Percentiles rank a stretch among this genome's conserved stretches.
phyloP scores from a whole-genome alignment of 2,113 vertebrate genomes.

The Archocentrus centrarchus region DNA sequence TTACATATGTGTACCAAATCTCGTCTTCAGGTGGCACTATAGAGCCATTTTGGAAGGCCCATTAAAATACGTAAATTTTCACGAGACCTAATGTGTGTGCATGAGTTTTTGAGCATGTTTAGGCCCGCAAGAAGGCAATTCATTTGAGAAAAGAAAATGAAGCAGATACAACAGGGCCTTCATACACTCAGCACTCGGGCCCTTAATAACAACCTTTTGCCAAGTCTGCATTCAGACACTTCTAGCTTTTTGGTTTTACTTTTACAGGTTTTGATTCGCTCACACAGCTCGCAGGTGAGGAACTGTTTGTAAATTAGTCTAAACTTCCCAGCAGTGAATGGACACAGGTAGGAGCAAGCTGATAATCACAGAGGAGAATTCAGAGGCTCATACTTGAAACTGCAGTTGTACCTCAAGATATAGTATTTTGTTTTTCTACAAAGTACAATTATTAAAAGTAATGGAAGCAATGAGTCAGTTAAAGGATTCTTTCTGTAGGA shows the following conservation, averaged over 20 bases:
- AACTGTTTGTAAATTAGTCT: background rate
- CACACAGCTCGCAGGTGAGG: background rate
- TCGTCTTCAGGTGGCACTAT: too few species aligned
- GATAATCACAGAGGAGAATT: background rate
- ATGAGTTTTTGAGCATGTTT: too few species aligned
- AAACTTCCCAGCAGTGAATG: fast-evolving
- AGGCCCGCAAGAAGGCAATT: too few species aligned
- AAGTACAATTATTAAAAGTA: background rate
- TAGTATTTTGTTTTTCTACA: background rate
- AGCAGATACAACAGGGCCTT: too few species aligned
- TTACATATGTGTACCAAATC: too few species aligned
- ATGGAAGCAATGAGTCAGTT: background rate
- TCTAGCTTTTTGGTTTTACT: background rate
- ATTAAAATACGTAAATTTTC: too few species aligned
- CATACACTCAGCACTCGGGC: too few species aligned
- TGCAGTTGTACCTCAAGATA: background rate
- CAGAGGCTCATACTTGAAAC: background rate
- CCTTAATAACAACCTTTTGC: background rate
- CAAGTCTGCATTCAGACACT: background rate
- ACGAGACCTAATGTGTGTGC: too few species aligned
- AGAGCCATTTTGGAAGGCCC: too few species aligned
- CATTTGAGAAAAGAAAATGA: too few species aligned
- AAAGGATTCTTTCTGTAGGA: background rate
- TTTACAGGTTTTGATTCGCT: background rate
- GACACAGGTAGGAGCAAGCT: background rate